Evolutionary conservation across 2,113 vertebrate genomes (phyloP), one percentile per base, ranked within the genome.

Genomic region (Thryonomys swinderianus): DNA sequence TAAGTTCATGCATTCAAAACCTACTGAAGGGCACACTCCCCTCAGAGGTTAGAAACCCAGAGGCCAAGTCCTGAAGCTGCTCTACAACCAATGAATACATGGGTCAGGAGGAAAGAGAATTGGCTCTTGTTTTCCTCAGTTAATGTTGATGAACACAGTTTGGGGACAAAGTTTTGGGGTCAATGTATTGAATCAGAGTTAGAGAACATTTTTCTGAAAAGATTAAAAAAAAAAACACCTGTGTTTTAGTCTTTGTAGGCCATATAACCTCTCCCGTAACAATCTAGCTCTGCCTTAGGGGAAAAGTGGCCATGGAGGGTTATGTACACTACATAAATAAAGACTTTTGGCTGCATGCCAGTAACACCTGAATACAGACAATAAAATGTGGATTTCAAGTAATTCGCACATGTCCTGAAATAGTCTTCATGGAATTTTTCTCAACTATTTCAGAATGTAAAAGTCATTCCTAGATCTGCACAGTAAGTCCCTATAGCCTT

Each of bases 121-220:
- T 51, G 45, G 25, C 7, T 51, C 42, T 84, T 23, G 16, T 37
- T 78, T 78, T 37, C 40, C 80, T 37, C 30, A 78, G 12, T 82
- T 85, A 59, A 82, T 95, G 82, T 25, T 93, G 32, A 66, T 23
- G 13, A 3, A 27, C 18, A 37, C 61, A 18, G 23, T 59, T 20
- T 73, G 67, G 23, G 34, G 37, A 79, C 17, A 67, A 92, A 96
- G 67, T n/a, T 18, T 27, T 5, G 25, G 16, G 30, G 42, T 80
- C 37, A 42, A 12, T 73, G 8, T 45, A 69, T 27, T n/a, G 66
- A 90, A 37, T 37, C n/a, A 74, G 45, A 48, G 71, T 37, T 7
- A 59, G 73, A 73, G 64, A 91, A 59, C 23, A 34, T 55, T 93
- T 67, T 55, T 51, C 67, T 94, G 76, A 42, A 85, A 91, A 62